Conservation (phyloP, 2,113 vertebrate species). For the Scomber colias region DNA sequence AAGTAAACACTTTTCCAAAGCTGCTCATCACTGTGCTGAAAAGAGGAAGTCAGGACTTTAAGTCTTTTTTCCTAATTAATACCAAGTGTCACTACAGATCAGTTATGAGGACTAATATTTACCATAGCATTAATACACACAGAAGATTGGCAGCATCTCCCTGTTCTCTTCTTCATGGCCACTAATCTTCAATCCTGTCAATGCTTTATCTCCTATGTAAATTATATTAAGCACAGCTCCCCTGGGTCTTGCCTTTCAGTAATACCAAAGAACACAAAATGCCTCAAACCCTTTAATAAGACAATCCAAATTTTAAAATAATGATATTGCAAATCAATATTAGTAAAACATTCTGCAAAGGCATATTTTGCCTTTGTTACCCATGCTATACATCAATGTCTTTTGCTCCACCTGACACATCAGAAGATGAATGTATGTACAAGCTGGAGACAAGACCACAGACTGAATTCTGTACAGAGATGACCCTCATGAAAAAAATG, state of each 20-base stretch:
- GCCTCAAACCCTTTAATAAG: background rate
- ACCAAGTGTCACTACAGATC: constrained; percentile 50
- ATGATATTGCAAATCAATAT: too few relatives aligned
- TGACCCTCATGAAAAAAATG: too few relatives aligned
- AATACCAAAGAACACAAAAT: background rate
- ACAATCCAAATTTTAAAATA: background rate
- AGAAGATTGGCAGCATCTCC: constrained; percentile 47
- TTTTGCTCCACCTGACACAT: background rate
- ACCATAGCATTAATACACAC: constrained; percentile 23
- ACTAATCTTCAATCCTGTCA: too few relatives aligned
- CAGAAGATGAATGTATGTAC: background rate
- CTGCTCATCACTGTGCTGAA: background rate
- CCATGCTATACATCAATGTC: background rate
- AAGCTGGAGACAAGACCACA: background rate
- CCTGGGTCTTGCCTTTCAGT: background rate
- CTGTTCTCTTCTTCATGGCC: constrained; percentile 39
- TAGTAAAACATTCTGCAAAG: background rate
- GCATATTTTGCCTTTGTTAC: background rate
- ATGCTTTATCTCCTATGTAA: background rate
- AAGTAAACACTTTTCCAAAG: background rate
- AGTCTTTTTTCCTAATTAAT: constrained; percentile 11
- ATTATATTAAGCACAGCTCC: background rate
- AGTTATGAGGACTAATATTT: constrained; percentile 41
- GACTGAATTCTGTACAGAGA: too few relatives aligned
- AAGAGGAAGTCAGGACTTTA: background rate